Base-by-base conservation (phyloP, 2,888 invertebrate species). In the Cryptophagus acutangulus region DNA sequence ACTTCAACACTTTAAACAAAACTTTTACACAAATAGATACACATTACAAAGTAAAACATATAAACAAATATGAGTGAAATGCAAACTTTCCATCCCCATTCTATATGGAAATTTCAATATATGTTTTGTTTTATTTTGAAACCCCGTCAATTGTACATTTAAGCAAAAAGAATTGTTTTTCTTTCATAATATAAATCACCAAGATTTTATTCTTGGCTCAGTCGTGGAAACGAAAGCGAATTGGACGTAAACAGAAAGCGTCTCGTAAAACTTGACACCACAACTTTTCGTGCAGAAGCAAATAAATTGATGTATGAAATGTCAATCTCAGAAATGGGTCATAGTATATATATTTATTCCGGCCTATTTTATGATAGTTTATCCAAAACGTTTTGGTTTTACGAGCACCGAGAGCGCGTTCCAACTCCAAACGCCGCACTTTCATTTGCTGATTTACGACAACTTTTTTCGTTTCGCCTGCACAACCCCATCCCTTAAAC, bases 281-380 rank as follows among this genome's bases (percentile, higher is more conserved):
- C 51, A 53, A 54, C 40, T 48, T 53, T 46, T 46, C 45, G 43
- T 47, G 43, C 43, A 41, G 49, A 36, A 36, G 46, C 54, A 55
- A 56, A 57, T 61, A 59, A 59, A 62, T 58, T 56, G 61, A 55
- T 51, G 59, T 57, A 58, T 60, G 58, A 58, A 60, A 61, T 55
- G 59, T 59, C 61, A 61, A 62, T 62, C 62, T 61, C 58, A 55
- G 59, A 53, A 59, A 60, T 57, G 51, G 58, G 54, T 51, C 46
- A 48, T 51, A 52, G 52, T 51, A 53, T 57, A 54, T 54, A 52
- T 52, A 31, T 31, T 15, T 31, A 9, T 14, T 31, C 4, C 43
- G 46, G 51, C 53, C 54, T 51, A 58, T 49, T 59, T 61, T 57
- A 57, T 58, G 52, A 55, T 52, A 44, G 54, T 54, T 58, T 55